phyloP scores from a whole-genome alignment of 64 coral and sea anemone species.

The Acropora yongei region DNA sequence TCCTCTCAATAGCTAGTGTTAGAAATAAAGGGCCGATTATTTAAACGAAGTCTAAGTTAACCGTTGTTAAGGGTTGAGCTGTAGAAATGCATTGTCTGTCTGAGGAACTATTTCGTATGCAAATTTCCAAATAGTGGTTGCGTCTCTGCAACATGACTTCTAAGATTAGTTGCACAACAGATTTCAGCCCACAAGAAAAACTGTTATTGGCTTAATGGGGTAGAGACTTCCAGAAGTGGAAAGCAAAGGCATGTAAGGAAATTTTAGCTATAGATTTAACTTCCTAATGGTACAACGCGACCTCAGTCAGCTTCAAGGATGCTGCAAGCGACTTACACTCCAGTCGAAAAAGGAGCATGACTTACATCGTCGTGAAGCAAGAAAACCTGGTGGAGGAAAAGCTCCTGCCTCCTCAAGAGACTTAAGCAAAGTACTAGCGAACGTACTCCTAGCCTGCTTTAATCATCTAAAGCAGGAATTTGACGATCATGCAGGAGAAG shows the following conservation, averaged over 20 bases:
- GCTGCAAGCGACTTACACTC: constrained; percentile 28
- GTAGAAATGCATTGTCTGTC: too few species aligned
- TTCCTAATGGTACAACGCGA: not conserved
- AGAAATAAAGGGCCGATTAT: too few species aligned
- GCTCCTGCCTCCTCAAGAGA: not conserved
- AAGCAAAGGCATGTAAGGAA: constrained; percentile 9
- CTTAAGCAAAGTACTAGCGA: not conserved
- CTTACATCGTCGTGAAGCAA: constrained; percentile 15
- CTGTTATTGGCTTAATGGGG: not conserved
- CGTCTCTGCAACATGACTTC: not conserved
- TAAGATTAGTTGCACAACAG: not conserved
- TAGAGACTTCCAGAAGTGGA: constrained; percentile 20
- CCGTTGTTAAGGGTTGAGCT: too few species aligned
- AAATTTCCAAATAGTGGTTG: not conserved
- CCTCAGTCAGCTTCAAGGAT: constrained; percentile 34
- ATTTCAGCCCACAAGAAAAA: not conserved
- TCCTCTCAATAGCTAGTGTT: too few species aligned
- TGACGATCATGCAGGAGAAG: constrained; percentile 23
- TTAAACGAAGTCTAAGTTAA: too few species aligned
- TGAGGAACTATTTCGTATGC: not conserved
- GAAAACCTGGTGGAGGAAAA: constrained; percentile 21
- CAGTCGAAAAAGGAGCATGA: constrained; percentile 40
- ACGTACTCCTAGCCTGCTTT: constrained; percentile 8
- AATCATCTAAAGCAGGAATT: constrained; percentile 29
- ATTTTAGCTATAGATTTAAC: not conserved